Percentiles rank a stretch among this genome's conserved stretches.
Evolutionary conservation across 2,797 vertebrate species (phyloP).

Genomic region (Eupleurogrammus muticus): DNA sequence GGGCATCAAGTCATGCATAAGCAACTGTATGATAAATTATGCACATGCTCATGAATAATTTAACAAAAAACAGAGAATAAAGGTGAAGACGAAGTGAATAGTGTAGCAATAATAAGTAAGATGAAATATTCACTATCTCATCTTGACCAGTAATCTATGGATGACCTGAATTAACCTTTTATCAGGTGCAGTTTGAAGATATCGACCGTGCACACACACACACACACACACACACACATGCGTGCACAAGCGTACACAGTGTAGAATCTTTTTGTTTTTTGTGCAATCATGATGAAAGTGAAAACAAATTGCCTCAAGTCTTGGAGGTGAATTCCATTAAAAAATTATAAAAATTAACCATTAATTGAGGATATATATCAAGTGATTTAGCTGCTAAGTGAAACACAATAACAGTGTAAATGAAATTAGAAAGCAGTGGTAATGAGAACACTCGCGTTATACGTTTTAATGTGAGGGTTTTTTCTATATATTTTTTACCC

Average conservation of each 20-base stretch:
- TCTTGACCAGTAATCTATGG: conserved; percentile 3
- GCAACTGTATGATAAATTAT: conserved; percentile 76
- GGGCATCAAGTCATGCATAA: conserved; percentile 73
- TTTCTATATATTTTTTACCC: too few species aligned
- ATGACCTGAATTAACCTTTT: conserved; percentile 42
- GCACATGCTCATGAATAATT: conserved; percentile 75
- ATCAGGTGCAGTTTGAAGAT: conserved; percentile 13
- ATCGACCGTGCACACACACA: background rate
- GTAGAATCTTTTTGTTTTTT: background rate
- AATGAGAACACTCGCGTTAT: conserved; percentile 31
- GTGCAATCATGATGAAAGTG: conserved; percentile 17
- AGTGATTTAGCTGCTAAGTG: conserved; percentile 26
- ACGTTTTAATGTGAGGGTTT: too few species aligned
- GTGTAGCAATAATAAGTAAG: conserved; percentile 58
- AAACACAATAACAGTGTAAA: conserved; percentile 42
- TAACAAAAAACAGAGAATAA: conserved; percentile 65
- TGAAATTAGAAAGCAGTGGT: conserved; percentile 28
- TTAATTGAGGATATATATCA: conserved; percentile 56
- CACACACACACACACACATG: conserved; percentile 5
- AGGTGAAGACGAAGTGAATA: conserved; percentile 52
- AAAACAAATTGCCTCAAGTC: conserved; percentile 40
- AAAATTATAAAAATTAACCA: conserved; percentile 41
- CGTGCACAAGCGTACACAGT: background rate
- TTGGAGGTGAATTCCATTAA: conserved; percentile 1
- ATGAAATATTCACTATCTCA: conserved; percentile 47